A percentile compares a stretch with the other conserved stretches of the same genome.
Conservation (phyloP, 2,888 invertebrate genomes). For the Parnassius glacialis region DNA sequence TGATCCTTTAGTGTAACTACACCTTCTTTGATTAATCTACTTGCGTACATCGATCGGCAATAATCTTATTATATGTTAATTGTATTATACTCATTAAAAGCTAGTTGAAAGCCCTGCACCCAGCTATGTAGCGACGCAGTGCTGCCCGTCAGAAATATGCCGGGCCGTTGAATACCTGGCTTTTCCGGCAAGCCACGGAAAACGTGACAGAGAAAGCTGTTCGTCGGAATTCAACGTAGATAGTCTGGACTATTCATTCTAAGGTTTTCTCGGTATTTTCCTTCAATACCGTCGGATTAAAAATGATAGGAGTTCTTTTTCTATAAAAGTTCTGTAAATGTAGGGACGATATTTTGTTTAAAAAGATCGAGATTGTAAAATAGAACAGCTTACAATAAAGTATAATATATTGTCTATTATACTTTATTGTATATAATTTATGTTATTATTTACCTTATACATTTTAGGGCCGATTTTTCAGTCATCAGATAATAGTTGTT, state of each 20-base stretch:
- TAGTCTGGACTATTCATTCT: conserved; percentile 13
- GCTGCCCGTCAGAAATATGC: conserved; percentile 16
- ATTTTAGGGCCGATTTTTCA: no score
- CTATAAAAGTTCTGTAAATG: no score
- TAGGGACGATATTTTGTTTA: no score
- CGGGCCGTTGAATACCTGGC: conserved; percentile 12
- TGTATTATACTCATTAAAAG: not conserved
- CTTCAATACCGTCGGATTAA: not conserved
- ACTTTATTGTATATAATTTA: no score
- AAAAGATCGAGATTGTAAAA: no score
- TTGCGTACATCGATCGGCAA: not conserved
- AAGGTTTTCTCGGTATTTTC: not conserved
- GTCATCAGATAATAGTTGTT: no score
- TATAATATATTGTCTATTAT: no score
- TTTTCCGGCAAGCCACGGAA: conserved; percentile 22
- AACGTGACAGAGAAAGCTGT: conserved; percentile 18
- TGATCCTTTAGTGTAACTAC: no score
- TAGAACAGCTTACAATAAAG: no score
- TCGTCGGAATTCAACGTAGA: conserved; percentile 19
- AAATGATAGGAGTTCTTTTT: not conserved
- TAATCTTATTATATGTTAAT: not conserved
- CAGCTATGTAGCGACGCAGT: conserved; percentile 15
- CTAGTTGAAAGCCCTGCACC: conserved; percentile 19
- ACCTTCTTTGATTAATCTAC: no score
- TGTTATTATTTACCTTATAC: no score